Percentiles rank a stretch among this genome's conserved stretches.
phyloP scores from a whole-genome alignment of 2,797 vertebrate species.

The Aulostomus chinensis region DNA sequence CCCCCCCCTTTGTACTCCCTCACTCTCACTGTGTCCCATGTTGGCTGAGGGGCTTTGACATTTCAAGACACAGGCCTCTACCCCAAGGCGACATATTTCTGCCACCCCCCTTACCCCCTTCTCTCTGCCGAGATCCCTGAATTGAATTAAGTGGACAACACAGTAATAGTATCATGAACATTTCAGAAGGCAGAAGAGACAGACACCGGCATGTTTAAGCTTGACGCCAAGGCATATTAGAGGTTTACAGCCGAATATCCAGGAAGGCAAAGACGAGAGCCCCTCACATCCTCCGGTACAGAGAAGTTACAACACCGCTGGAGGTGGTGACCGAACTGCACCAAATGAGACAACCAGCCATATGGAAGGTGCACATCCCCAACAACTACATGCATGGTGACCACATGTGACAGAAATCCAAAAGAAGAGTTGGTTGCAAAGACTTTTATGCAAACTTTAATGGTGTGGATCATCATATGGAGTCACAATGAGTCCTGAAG shows the following conservation, averaged over 20 bases:
- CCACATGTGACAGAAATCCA: neutral
- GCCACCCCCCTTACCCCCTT: constrained; percentile 35
- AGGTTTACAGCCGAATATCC: neutral
- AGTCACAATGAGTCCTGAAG: no score
- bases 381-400: no score
- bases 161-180: constrained; percentile 1
- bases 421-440: constrained; percentile 1
- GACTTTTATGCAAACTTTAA: no score
- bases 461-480: no score
- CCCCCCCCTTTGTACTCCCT: constrained; percentile 46
- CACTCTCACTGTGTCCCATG: constrained; percentile 51
- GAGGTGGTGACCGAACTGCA: constrained; percentile 49
- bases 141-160: constrained; percentile 21
- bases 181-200: no score
- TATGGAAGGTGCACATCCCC: constrained; percentile 33
- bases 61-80: constrained; percentile 60
- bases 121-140: no score
- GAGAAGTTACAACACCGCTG: constrained; percentile 27
- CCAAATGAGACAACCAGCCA: constrained; percentile 49
- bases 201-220: no score
- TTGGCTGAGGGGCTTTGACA: constrained; percentile 52
- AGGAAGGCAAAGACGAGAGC: constrained; percentile 18
- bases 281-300: constrained; percentile 26
- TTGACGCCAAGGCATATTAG: neutral
- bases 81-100: constrained; percentile 49